These are phyloP conservation scores for Physella acuta DNA, from an alignment of 1,140 invertebrate genomes.

Conservation along the genomic window DNA sequence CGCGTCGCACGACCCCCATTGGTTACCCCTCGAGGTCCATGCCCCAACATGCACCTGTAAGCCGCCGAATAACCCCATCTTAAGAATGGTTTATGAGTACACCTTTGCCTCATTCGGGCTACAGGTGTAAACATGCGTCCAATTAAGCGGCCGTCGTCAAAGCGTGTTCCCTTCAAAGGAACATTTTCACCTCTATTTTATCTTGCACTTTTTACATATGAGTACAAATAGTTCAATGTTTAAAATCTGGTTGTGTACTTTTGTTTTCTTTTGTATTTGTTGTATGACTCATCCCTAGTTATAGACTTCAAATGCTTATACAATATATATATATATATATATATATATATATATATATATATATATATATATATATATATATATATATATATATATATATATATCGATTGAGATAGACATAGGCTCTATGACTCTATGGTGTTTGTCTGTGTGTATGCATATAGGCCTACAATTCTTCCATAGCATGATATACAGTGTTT, in stretches of 20 bases:
- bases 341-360: slow-evolving; percentile 5
- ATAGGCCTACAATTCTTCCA: too few relatives aligned
- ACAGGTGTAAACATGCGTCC: too few relatives aligned
- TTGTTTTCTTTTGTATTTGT: not conserved
- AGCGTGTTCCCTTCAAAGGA: not conserved
- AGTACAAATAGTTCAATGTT: not conserved
- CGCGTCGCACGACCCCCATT: too few relatives aligned
- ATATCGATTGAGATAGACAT: not conserved
- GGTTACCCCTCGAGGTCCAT: too few relatives aligned
- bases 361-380: slow-evolving; percentile 5
- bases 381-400: not conserved
- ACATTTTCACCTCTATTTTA: not conserved
- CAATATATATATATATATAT: not conserved
- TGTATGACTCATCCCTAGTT: not conserved
- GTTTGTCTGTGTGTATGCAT: not conserved
- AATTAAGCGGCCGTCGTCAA: too few relatives aligned
- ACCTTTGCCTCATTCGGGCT: too few relatives aligned
- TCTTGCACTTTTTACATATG: not conserved
- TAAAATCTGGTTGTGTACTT: not conserved
- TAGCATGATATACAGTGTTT: too few relatives aligned
- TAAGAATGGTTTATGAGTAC: too few relatives aligned
- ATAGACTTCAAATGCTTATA: not conserved
- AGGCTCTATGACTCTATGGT: not conserved
- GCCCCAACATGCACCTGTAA: too few relatives aligned
- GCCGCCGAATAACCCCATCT: too few relatives aligned